Conservation (phyloP, 2,888 invertebrate genomes). For the Drosophila bunnanda region DNA sequence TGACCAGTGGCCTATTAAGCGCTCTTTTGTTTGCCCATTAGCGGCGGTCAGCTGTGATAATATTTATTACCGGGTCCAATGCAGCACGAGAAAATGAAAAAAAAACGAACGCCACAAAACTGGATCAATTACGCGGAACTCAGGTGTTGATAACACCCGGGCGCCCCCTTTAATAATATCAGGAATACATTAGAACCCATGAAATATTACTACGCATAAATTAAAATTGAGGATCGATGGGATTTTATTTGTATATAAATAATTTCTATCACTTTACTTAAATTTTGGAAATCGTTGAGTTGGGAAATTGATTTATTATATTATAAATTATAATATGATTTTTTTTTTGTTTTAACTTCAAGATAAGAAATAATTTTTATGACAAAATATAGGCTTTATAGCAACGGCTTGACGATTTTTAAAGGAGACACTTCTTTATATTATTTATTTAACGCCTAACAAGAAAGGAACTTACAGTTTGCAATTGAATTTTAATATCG, state of each 20-base stretch:
- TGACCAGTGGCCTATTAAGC: slow-evolving; percentile 37
- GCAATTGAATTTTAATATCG: no score
- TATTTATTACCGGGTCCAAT: slow-evolving; percentile 55
- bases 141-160: slow-evolving; percentile 58
- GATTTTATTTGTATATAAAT: not conserved
- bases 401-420: no score
- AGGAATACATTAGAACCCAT: not conserved
- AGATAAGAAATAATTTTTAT: no score
- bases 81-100: slow-evolving; percentile 1
- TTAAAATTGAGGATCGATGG: not conserved
- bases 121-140: slow-evolving; percentile 71
- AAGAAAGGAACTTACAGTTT: no score
- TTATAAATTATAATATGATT: not conserved
- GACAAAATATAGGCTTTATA: no score
- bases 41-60: slow-evolving; percentile 66
- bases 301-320: no score
- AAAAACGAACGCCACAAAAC: slow-evolving; percentile 39
- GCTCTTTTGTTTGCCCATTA: slow-evolving; percentile 54
- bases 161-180: slow-evolving; percentile 10
- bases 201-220: slow-evolving; percentile 2
- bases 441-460: no score
- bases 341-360: no score
- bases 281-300: not conserved
- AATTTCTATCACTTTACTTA: not conserved
- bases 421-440: no score